Evolutionary conservation across 2,797 vertebrate species (phyloP), one percentile per base, ranked within the genome.

Genomic region (Tragelaphus eurycerus): DNA sequence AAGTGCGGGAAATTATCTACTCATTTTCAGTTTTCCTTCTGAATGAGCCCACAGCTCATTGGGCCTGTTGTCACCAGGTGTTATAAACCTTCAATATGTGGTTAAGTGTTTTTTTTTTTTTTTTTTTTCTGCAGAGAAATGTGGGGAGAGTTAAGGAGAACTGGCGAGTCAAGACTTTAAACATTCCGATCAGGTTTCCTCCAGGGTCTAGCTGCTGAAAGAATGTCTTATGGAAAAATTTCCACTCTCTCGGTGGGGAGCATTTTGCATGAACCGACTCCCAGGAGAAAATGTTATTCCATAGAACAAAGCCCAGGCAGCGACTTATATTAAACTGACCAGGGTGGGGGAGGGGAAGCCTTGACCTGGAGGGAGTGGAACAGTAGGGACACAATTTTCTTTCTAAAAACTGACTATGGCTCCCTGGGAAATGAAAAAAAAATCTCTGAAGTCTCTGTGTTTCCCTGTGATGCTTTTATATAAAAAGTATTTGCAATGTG

Each of bases 221-320:
- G 99, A 99, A 99, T 99, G 98, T 99, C 99, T 99, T 99, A 98
- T 99, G 99, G 99, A 99, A 99, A 99, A 99, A 99, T 99, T 99
- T 99, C 99, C 99, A 99, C 99, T 99, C 99, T 99, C 99, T 99
- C 99, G 98, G 99, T 98, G 97, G 99, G 99, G 99, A 99, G 99
- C 98, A 99, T 99, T 99, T 99, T 99, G 99, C 99, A 99, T 99
- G 99, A 99, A 99, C 99, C 98, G 98, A 98, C 99, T 99, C 99
- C 99, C 99, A 99, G 98, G 99, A 99, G 99, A 99, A 99, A 99
- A 99, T 98, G 99, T 99, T 99, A 99, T 99, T 99, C 99, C 98
- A 98, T 99, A 99, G 99, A 99, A 99, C 98, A 99, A 98, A 99
- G 98, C 99, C 98, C 98, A 99, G 99, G 98, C 99, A 99, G 98